Percentiles rank a stretch among this genome's conserved stretches.
These are phyloP conservation scores for Drosophila maculinotata DNA, from an alignment of 2,888 invertebrate genomes.

Conservation along the genomic window DNA sequence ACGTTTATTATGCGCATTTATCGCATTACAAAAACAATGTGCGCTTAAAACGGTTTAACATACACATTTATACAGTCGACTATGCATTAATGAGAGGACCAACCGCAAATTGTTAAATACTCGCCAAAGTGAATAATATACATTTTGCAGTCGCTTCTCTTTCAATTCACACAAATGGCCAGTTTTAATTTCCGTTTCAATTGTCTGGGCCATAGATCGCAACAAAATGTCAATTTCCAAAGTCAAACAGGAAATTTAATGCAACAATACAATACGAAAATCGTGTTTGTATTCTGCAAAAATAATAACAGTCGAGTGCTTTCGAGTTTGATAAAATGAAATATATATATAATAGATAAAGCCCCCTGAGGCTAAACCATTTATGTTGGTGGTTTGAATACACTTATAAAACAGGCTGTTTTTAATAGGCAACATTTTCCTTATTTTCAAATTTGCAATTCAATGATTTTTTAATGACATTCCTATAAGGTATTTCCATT, in stretches of 20 bases:
- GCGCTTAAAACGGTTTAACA: slow-evolving; percentile 49
- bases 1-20: slow-evolving; percentile 63
- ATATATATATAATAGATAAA: no score
- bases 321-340: no score
- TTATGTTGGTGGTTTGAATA: background rate
- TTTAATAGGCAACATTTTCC: background rate
- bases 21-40: slow-evolving; percentile 53
- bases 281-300: background rate
- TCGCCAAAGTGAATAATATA: slow-evolving; percentile 1
- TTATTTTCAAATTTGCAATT: no score
- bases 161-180: slow-evolving; percentile 1
- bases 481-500: no score
- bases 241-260: slow-evolving; percentile 17
- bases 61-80: slow-evolving; percentile 47
- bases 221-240: slow-evolving; percentile 30
- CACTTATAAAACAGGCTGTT: background rate
- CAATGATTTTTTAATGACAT: no score
- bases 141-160: background rate
- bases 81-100: slow-evolving; percentile 59
- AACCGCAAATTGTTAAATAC: slow-evolving; percentile 59
- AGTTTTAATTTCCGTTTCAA: slow-evolving; percentile 66
- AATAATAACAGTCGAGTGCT: background rate
- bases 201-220: slow-evolving; percentile 10
- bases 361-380: no score
- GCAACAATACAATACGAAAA: background rate